These are phyloP conservation scores for Eospalax fontanierii DNA, from an alignment of 2,797 vertebrate species.

Conservation along the genomic window DNA sequence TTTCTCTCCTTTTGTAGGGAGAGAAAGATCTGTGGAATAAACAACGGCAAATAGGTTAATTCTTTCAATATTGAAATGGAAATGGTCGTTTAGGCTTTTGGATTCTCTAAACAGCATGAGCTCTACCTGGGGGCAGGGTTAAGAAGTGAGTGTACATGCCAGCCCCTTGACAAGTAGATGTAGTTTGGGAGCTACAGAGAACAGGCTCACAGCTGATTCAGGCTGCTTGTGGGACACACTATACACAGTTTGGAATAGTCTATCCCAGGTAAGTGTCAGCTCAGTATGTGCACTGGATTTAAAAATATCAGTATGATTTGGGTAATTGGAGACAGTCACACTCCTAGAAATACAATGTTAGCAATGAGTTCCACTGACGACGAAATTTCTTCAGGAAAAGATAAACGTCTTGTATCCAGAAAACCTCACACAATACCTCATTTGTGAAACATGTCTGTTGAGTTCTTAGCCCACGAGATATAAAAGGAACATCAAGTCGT, in stretches of 20 bases:
- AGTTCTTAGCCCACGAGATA: neutral
- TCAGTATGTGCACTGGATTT: neutral
- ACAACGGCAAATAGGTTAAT: slow-evolving; percentile 41
- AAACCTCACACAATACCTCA: neutral
- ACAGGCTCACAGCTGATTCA: neutral
- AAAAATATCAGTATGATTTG: neutral
- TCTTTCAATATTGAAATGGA: slow-evolving; percentile 56
- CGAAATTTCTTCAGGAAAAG: neutral
- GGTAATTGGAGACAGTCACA: neutral
- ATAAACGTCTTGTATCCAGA: slow-evolving; percentile 2
- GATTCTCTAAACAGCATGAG: neutral
- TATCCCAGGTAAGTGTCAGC: slow-evolving; percentile 45
- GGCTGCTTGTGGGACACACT: neutral
- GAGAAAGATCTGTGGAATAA: slow-evolving; percentile 37
- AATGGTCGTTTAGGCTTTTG: slow-evolving; percentile 44
- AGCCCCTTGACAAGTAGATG: neutral
- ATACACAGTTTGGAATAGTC: neutral
- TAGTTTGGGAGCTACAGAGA: neutral
- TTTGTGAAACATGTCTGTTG: neutral
- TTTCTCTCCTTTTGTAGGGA: slow-evolving; percentile 61
- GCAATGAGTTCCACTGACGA: neutral
- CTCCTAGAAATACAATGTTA: neutral
- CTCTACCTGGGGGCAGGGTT: slow-evolving; percentile 59
- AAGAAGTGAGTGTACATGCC: neutral
- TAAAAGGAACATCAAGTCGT: fast-evolving